Percentiles rank a stretch among this genome's conserved stretches.
phyloP scores from a whole-genome alignment of 2,888 invertebrate genomes.

The Drosophila bunnanda region DNA sequence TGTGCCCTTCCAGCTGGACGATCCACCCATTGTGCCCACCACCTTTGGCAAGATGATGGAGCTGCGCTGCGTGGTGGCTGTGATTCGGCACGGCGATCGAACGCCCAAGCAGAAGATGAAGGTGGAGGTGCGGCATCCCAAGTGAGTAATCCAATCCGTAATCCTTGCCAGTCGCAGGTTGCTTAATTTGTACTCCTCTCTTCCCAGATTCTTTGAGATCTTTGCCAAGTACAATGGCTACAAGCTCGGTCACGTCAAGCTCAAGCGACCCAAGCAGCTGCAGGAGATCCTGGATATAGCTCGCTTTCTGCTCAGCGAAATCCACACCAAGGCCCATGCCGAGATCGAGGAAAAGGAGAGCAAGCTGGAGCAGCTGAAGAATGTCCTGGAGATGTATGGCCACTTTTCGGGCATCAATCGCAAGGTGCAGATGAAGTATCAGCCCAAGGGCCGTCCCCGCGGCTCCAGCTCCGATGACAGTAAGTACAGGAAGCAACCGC shows the following conservation, averaged over 20 bases:
- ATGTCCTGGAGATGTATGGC: constrained; percentile 99
- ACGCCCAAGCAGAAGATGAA: constrained; percentile 99
- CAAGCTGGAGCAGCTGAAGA: constrained; percentile 98
- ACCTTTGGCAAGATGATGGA: constrained; percentile 99
- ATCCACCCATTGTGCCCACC: constrained; percentile 99
- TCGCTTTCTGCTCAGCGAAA: constrained; percentile 94
- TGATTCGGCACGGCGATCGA: constrained; percentile 98
- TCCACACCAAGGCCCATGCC: constrained; percentile 94
- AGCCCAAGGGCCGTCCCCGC: constrained; percentile 96
- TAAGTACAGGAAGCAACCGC: constrained; percentile 82
- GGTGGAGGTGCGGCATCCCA: constrained; percentile 98
- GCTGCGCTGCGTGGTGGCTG: constrained; percentile 96
- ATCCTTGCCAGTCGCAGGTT: background rate
- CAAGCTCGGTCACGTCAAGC: constrained; percentile 97
- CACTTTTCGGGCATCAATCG: constrained; percentile 99
- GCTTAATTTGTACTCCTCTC: background rate
- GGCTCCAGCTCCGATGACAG: constrained; percentile 97
- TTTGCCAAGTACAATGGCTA: constrained; percentile 99
- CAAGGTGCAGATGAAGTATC: constrained; percentile 99
- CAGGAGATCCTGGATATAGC: constrained; percentile 99
- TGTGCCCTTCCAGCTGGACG: constrained; percentile 98
- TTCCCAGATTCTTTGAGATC: constrained; percentile 96
- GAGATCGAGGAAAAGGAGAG: constrained; percentile 98
- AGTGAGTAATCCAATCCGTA: constrained; percentile 85
- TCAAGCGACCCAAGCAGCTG: constrained; percentile 98